These are phyloP conservation scores for Tridacna gigas DNA, from an alignment of 2,888 invertebrate species.

Conservation along the genomic window DNA sequence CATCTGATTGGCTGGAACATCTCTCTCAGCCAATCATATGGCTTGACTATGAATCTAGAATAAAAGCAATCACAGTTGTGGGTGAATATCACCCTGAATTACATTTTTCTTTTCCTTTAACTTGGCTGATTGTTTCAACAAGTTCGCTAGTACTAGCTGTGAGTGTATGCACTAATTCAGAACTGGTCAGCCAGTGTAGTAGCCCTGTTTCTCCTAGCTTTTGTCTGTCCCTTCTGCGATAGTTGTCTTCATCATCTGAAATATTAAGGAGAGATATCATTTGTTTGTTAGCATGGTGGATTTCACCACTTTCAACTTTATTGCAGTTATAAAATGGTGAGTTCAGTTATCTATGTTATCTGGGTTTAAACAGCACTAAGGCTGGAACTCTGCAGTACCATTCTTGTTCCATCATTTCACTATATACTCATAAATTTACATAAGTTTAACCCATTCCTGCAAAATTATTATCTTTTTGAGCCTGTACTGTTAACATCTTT, in stretches of 20 bases:
- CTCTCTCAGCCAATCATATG: too few species aligned
- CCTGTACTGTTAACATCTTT: too few species aligned
- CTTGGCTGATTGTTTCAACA: slow-evolving; percentile 69
- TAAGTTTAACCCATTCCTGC: too few species aligned
- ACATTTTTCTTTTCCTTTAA: slow-evolving; percentile 75
- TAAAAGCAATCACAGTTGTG: too few species aligned
- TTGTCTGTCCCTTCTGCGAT: slow-evolving; percentile 36
- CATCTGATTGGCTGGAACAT: too few species aligned
- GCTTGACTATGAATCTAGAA: too few species aligned
- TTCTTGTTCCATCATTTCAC: too few species aligned
- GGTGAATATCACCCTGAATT: slow-evolving; percentile 4
- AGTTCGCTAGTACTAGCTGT: slow-evolving; percentile 77
- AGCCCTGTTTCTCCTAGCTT: slow-evolving; percentile 62
- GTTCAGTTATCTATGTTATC: too few species aligned
- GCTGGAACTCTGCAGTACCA: too few species aligned
- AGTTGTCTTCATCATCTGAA: slow-evolving; percentile 45
- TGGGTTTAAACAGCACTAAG: too few species aligned
- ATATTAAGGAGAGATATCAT: background rate
- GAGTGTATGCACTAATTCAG: slow-evolving; percentile 76
- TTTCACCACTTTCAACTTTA: background rate
- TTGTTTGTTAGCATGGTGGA: background rate
- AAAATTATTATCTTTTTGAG: too few species aligned
- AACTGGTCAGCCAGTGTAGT: slow-evolving; percentile 78
- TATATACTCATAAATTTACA: too few species aligned
- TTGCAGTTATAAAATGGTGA: background rate